Evolutionary conservation across 2,797 vertebrate species (phyloP).

Genomic region (Pterois miles): DNA sequence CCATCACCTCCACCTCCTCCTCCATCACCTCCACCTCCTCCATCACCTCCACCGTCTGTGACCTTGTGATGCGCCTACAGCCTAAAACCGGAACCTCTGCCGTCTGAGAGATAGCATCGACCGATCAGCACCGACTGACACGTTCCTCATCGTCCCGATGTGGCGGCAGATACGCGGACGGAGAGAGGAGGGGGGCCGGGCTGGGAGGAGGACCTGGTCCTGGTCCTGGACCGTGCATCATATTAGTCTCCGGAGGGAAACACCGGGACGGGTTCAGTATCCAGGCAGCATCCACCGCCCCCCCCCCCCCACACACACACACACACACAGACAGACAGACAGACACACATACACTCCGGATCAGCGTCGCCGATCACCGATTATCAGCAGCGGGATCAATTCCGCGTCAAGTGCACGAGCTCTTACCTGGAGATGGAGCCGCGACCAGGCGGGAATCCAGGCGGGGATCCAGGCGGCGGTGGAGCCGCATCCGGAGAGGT

Average conservation of each 20-base stretch:
- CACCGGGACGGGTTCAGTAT: conserved; percentile 27
- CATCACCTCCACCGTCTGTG: conserved; percentile 13
- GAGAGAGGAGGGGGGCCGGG: neutral
- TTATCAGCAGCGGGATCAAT: neutral
- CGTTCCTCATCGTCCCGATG: conserved; percentile 9
- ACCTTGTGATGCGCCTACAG: conserved; percentile 66
- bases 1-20: too few relatives aligned
- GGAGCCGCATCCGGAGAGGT: conserved; percentile 36
- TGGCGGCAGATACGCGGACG: conserved; percentile 16
- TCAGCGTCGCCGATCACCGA: neutral
- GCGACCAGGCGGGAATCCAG: too few relatives aligned
- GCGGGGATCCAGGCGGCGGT: conserved; percentile 21
- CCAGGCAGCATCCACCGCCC: conserved; percentile 26
- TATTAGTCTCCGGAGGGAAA: conserved; percentile 8
- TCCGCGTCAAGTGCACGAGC: accelerated
- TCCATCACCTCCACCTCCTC: too few relatives aligned
- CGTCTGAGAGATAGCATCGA: conserved; percentile 27
- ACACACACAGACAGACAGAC: too few relatives aligned
- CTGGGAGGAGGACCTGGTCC: neutral
- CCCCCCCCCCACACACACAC: neutral
- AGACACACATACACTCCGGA: too few relatives aligned
- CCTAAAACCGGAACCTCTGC: conserved; percentile 24
- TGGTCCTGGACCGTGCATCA: neutral
- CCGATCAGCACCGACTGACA: conserved; percentile 39
- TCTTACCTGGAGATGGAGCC: conserved; percentile 59